These are phyloP conservation scores for Pectinophora gossypiella DNA, from an alignment of 1,140 invertebrate genomes.

Conservation along the genomic window DNA sequence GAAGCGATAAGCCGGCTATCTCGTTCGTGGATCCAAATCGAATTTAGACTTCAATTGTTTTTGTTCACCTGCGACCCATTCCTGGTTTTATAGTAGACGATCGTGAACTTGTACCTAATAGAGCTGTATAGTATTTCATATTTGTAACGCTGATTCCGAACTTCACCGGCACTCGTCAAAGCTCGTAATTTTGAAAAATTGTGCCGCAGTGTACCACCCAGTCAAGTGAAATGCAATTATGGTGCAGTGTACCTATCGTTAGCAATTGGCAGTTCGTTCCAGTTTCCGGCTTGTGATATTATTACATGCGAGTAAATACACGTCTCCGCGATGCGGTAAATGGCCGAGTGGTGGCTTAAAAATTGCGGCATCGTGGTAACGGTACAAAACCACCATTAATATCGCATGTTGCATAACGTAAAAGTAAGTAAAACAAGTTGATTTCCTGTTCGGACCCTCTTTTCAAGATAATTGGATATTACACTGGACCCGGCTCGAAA, in stretches of 20 bases:
- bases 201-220: too few species aligned
- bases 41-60: too few species aligned
- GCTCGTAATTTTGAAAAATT: too few species aligned
- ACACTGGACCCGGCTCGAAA: conserved; percentile 21
- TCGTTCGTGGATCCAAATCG: conserved; percentile 5
- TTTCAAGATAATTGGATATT: conserved; percentile 53
- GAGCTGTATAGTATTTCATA: too few species aligned
- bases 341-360: conserved; percentile 23
- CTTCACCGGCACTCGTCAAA: too few species aligned
- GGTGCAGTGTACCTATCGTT: neutral
- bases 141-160: too few species aligned
- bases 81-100: too few species aligned
- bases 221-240: neutral
- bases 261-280: neutral
- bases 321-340: neutral
- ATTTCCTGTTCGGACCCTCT: conserved; percentile 52
- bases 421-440: conserved; percentile 49
- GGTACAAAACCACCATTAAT: conserved; percentile 59
- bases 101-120: too few species aligned
- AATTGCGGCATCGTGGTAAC: conserved; percentile 49
- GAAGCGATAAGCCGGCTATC: neutral
- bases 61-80: too few species aligned
- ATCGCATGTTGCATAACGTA: conserved; percentile 48
- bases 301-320: conserved; percentile 1
- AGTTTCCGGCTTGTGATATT: conserved; percentile 1